These are phyloP conservation scores for Peromyscus nudipes DNA, from an alignment of 2,797 vertebrate genomes.

Conservation along the genomic window DNA sequence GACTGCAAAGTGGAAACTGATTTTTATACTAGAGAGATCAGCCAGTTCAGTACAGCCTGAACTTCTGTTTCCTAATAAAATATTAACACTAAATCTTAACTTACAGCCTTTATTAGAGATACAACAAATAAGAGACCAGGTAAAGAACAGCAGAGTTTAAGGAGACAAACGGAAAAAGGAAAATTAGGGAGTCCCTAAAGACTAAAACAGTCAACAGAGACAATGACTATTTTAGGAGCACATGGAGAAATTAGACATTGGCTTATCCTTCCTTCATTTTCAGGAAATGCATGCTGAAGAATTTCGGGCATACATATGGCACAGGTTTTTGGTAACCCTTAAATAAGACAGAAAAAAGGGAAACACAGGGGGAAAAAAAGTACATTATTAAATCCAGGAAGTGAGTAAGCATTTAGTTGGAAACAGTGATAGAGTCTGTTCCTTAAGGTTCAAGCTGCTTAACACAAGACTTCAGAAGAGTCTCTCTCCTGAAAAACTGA, in stretches of 20 bases:
- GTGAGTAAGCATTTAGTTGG: conserved; percentile 5
- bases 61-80: neutral
- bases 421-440: neutral
- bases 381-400: conserved; percentile 30
- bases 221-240: conserved; percentile 20
- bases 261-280: neutral
- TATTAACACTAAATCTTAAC: conserved; percentile 36
- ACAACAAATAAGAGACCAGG: neutral
- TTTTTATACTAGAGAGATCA: neutral
- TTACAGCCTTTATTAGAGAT: conserved; percentile 11
- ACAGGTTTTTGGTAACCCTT: conserved; percentile 6
- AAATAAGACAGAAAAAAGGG: conserved; percentile 47
- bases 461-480: neutral
- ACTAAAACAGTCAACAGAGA: conserved; percentile 21
- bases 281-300: conserved; percentile 32
- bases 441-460: neutral
- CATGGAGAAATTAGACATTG: neutral
- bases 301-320: neutral
- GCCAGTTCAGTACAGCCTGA: neutral
- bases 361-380: neutral
- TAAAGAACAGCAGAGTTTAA: conserved; percentile 22
- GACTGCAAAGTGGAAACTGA: neutral
- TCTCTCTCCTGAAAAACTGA: conserved; percentile 36
- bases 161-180: neutral
- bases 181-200: neutral